Percentiles rank a stretch among this genome's conserved stretches.
Conservation (phyloP, 1,140 invertebrate genomes). For the Aporrectodea caliginosa region DNA sequence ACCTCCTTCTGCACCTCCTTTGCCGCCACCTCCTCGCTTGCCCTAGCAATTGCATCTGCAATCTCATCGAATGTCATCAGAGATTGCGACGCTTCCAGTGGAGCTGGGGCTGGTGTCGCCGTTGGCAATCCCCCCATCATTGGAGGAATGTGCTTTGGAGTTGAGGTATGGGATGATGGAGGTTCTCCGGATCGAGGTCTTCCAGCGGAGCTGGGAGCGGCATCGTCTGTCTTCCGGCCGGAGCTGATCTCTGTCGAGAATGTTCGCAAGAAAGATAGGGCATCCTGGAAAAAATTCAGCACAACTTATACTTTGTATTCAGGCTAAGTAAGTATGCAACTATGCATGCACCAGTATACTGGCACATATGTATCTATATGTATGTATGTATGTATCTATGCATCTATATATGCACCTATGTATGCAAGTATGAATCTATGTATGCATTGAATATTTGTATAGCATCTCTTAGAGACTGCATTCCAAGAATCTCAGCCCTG, state of each 20-base stretch:
- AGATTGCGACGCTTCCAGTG: neutral
- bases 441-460: too few species aligned
- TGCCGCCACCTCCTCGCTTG: neutral
- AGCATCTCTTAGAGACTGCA: too few species aligned
- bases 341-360: too few species aligned
- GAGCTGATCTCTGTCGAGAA: neutral
- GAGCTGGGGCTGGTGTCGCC: neutral
- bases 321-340: too few species aligned
- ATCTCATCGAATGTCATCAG: neutral
- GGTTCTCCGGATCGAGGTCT: neutral
- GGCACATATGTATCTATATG: too few species aligned
- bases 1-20: neutral
- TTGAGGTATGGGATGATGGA: neutral
- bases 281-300: too few species aligned
- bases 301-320: too few species aligned
- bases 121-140: neutral
- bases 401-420: too few species aligned
- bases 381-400: too few species aligned
- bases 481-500: too few species aligned
- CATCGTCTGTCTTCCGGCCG: neutral
- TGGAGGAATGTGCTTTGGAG: neutral
- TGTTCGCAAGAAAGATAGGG: neutral
- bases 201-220: neutral
- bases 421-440: too few species aligned
- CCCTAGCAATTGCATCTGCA: neutral